These are phyloP conservation scores for Zaprionus nigranus DNA, from an alignment of 1,140 invertebrate genomes.

Conservation along the genomic window DNA sequence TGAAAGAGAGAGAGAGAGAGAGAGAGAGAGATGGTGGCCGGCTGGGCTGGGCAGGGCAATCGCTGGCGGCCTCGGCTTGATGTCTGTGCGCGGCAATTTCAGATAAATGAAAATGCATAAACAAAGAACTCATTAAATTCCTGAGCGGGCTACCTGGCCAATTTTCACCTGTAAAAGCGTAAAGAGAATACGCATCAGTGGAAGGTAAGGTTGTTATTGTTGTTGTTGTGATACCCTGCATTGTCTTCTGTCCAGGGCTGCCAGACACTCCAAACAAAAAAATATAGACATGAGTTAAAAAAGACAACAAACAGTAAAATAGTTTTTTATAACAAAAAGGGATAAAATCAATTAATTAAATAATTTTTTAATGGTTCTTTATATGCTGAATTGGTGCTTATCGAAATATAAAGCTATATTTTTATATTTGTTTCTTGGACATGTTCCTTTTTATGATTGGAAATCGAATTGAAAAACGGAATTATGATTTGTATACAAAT, in stretches of 20 bases:
- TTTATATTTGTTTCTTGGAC: no score
- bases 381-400: no score
- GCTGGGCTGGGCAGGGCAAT: background rate
- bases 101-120: slow-evolving; percentile 73
- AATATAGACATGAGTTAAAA: no score
- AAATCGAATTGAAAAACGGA: no score
- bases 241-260: background rate
- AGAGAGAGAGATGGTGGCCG: background rate
- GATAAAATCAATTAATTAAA: no score
- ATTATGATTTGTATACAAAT: no score
- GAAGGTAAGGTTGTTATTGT: background rate
- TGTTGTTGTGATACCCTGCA: slow-evolving; percentile 1
- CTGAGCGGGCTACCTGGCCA: slow-evolving; percentile 18
- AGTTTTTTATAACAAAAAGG: no score
- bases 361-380: no score
- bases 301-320: no score
- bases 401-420: no score
- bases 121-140: slow-evolving; percentile 68
- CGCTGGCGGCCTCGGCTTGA: slow-evolving; percentile 5
- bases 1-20: background rate
- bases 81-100: slow-evolving; percentile 58
- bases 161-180: slow-evolving; percentile 28
- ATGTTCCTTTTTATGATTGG: no score
- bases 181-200: slow-evolving; percentile 7
- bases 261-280: no score